A percentile compares a stretch with the other conserved stretches of the same genome.
Conservation (phyloP, 1,140 invertebrate species). For the Conus ventricosus region DNA sequence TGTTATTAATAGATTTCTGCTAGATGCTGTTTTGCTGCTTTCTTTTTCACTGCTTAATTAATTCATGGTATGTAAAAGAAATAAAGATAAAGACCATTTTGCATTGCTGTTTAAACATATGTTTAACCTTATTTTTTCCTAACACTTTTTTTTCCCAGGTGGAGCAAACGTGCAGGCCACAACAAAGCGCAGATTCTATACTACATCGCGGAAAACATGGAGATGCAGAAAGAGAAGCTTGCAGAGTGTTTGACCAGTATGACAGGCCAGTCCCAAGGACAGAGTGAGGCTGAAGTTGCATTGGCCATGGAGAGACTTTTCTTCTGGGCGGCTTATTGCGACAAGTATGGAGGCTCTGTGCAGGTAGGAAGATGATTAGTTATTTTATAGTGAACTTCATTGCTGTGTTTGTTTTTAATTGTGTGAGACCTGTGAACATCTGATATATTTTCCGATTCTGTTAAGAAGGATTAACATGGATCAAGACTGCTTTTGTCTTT, state of each 20-base stretch:
- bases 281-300: constrained; percentile 72
- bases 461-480: too few relatives aligned
- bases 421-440: too few relatives aligned
- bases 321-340: constrained; percentile 76
- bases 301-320: constrained; percentile 74
- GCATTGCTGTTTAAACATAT: too few relatives aligned
- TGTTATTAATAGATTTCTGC: too few relatives aligned
- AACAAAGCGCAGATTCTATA: constrained; percentile 77
- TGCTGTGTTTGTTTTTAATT: not conserved
- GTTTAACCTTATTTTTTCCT: too few relatives aligned
- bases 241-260: constrained; percentile 62
- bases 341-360: constrained; percentile 75
- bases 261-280: constrained; percentile 63
- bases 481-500: too few relatives aligned
- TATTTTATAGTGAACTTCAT: not conserved
- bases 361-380: constrained; percentile 62
- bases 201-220: constrained; percentile 77
- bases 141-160: constrained; percentile 59
- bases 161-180: constrained; percentile 76
- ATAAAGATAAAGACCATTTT: too few relatives aligned
- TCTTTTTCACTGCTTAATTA: too few relatives aligned
- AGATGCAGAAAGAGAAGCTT: constrained; percentile 70
- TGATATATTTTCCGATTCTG: too few relatives aligned
- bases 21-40: too few relatives aligned
- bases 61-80: too few relatives aligned